Conservation (phyloP, 2,888 invertebrate genomes). For the Fabriciana adippe region DNA sequence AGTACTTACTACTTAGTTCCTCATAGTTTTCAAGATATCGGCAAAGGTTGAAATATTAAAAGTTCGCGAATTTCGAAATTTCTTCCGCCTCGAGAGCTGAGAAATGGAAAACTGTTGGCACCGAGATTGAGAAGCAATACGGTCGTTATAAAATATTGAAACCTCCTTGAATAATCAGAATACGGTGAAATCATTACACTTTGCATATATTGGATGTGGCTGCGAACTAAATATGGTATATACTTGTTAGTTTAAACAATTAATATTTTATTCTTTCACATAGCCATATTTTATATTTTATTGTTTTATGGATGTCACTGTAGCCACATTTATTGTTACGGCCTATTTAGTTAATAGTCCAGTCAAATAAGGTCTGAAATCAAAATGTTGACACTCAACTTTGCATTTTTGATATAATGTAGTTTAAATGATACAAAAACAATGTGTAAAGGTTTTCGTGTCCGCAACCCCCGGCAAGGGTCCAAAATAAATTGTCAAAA, state of each 20-base stretch:
- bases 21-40: constrained; percentile 28
- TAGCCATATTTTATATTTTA: too few relatives aligned
- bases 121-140: constrained; percentile 29
- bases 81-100: constrained; percentile 4
- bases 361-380: too few relatives aligned
- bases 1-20: constrained; percentile 9
- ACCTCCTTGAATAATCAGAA: constrained; percentile 21
- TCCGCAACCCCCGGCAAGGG: too few relatives aligned
- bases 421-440: too few relatives aligned
- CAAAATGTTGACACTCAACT: too few relatives aligned
- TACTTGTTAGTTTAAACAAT: neutral
- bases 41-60: constrained; percentile 37
- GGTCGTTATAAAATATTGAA: constrained; percentile 32
- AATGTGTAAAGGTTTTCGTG: too few relatives aligned
- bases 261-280: too few relatives aligned
- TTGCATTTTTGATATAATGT: too few relatives aligned
- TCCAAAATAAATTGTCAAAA: too few relatives aligned
- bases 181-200: constrained; percentile 10
- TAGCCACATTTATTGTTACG: too few relatives aligned
- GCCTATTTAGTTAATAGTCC: too few relatives aligned
- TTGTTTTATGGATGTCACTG: too few relatives aligned
- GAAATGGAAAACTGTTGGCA: constrained; percentile 35
- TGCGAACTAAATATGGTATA: neutral
- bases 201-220: neutral
- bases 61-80: constrained; percentile 34